Evolutionary conservation across 2,797 vertebrate genomes (phyloP), one percentile per base, ranked within the genome.

Genomic region (Octomys mimax): DNA sequence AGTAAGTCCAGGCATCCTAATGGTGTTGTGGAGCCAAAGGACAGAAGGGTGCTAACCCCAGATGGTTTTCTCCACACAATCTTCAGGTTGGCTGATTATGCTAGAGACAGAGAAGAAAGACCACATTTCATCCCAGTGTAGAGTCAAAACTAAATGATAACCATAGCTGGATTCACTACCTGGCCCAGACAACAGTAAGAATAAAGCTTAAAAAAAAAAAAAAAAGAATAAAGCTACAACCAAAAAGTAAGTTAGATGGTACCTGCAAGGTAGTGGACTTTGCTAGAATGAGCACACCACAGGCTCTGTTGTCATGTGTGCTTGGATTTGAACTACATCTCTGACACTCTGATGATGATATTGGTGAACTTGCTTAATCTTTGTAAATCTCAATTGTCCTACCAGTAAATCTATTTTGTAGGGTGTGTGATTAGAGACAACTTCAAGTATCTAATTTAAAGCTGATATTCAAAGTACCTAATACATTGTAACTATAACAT

Each of bases 341-440:
- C 92, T 91, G 54, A 10, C 49, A 68, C 61, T 49, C 75, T 78
- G 39, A n/a, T 49, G 54, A 73, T 64, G 26, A 75, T 24, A 33
- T 5, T 42, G 75, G 18, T 36, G 13, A 42, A 82, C 31, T 81
- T 66, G 81, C 46, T 66, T 83, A 84, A 78, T 52, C 26, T 86
- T 75, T 89, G n/a, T 89, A 92, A 87, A 83, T 33, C 36, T 79
- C 33, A 59, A 46, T 89, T 86, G 89, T 62, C 31, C 33, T n/a
- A 77, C 54, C 42, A 61, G 16, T 77, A 92, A 70, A 89, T 83
- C 75, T 75, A 26, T 31, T 92, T 90, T 59, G 22, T 46, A 78
- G 57, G 39, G 24, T 33, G 42, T 33, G 57, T 79, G 6, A 91
- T 80, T 33, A 93, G 64, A 88, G 71, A 54, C 5, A 94, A 85